phyloP scores from a whole-genome alignment of 2,113 vertebrate species.

The Mustelus asterias region DNA sequence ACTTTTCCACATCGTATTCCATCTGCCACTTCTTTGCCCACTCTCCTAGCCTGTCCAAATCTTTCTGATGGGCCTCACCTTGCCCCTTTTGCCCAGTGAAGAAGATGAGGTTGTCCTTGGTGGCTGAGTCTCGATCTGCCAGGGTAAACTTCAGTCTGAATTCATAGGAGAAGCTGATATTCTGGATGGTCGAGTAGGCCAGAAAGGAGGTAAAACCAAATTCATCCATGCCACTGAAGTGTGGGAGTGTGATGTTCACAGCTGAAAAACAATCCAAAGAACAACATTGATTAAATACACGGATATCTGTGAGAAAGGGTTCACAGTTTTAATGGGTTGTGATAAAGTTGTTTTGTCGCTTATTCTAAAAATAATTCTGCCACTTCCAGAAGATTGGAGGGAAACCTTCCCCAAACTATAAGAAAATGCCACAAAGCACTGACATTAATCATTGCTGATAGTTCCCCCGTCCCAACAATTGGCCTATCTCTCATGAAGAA shows the following conservation, averaged over 20 bases:
- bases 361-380: not conserved
- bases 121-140: conserved; percentile 59
- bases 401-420: not conserved
- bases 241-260: conserved; percentile 64
- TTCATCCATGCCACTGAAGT: conserved; percentile 66
- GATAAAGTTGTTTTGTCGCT: not conserved
- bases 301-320: not conserved
- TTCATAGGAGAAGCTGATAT: conserved; percentile 66
- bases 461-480: not conserved
- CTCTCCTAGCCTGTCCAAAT: no score
- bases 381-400: not conserved
- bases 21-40: no score
- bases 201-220: conserved; percentile 74
- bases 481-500: not conserved
- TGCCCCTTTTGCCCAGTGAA: conserved; percentile 74
- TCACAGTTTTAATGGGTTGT: no score
- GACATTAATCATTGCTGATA: not conserved
- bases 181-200: conserved; percentile 60
- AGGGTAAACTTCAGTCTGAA: conserved; percentile 74
- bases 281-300: not conserved
- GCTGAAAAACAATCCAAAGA: conserved; percentile 52
- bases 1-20: no score
- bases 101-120: conserved; percentile 76
- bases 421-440: not conserved
- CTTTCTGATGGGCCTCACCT: conserved; percentile 56